Evolutionary conservation across 2,888 invertebrate species (phyloP).

Genomic region (Lithophane leautieri): DNA sequence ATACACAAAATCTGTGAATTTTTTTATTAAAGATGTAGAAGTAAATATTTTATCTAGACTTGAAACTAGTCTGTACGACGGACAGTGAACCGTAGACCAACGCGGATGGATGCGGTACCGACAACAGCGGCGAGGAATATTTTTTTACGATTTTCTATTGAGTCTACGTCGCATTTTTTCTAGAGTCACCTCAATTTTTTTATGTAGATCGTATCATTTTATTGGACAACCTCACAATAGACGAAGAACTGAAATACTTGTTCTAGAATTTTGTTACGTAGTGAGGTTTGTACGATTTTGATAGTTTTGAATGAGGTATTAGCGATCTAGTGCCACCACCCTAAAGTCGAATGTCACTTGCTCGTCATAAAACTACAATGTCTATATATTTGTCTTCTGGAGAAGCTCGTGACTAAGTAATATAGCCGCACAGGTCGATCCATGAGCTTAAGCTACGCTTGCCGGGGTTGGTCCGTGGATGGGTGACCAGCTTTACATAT

Average conservation of each 20-base stretch:
- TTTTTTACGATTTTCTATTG: constrained; percentile 41
- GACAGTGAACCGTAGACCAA: neutral
- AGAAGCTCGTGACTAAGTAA: no score
- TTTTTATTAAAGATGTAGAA: no score
- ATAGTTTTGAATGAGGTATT: neutral
- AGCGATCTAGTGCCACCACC: neutral
- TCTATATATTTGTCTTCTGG: no score
- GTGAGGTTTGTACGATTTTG: neutral
- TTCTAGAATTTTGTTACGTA: neutral
- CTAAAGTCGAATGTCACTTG: neutral
- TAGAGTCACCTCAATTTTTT: constrained; percentile 4
- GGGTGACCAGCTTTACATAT: no score
- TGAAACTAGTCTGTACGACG: constrained; percentile 15
- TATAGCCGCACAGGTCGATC: no score
- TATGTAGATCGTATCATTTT: constrained; percentile 18
- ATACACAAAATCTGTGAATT: neutral
- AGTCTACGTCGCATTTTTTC: constrained; percentile 25
- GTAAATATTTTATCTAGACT: constrained; percentile 10
- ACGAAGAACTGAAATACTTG: neutral
- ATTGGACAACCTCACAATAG: neutral
- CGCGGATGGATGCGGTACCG: constrained; percentile 26
- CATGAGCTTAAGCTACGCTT: no score
- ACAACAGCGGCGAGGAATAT: constrained; percentile 6
- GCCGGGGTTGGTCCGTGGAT: no score
- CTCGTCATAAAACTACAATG: neutral